phyloP scores from a whole-genome alignment of 2,888 invertebrate species.

The Nineta flava region DNA sequence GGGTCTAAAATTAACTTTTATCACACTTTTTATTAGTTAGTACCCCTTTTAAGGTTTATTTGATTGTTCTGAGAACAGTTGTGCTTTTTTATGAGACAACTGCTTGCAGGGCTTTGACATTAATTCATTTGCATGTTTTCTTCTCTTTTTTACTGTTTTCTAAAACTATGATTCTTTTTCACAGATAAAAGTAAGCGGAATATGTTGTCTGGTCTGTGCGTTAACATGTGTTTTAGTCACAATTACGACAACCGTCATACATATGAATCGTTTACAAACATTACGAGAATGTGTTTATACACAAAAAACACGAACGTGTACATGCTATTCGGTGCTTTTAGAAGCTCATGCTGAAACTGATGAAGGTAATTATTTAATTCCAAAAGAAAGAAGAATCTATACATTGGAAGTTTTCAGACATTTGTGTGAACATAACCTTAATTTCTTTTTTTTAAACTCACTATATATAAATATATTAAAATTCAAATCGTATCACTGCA shows the following conservation, averaged over 20 bases:
- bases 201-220: conserved; percentile 74
- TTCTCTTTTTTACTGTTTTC: not conserved
- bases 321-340: conserved; percentile 58
- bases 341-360: conserved; percentile 45
- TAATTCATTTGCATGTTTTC: too few relatives aligned
- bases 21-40: too few relatives aligned
- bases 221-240: conserved; percentile 76
- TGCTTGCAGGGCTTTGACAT: too few relatives aligned
- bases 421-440: not conserved
- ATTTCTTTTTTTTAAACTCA: not conserved
- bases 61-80: too few relatives aligned
- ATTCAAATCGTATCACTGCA: too few relatives aligned
- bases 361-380: conserved; percentile 28
- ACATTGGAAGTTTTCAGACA: too few relatives aligned
- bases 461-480: not conserved
- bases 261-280: conserved; percentile 79
- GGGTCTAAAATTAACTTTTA: too few relatives aligned
- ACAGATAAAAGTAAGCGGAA: conserved; percentile 79
- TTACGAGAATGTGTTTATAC: conserved; percentile 77
- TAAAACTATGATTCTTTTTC: conserved; percentile 15
- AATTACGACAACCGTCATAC: conserved; percentile 80
- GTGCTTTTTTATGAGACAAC: too few relatives aligned
- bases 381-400: conserved; percentile 10
- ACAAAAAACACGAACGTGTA: conserved; percentile 59
- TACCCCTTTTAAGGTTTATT: too few relatives aligned